Conservation (phyloP, 2,113 vertebrate genomes). For the Parus major region DNA sequence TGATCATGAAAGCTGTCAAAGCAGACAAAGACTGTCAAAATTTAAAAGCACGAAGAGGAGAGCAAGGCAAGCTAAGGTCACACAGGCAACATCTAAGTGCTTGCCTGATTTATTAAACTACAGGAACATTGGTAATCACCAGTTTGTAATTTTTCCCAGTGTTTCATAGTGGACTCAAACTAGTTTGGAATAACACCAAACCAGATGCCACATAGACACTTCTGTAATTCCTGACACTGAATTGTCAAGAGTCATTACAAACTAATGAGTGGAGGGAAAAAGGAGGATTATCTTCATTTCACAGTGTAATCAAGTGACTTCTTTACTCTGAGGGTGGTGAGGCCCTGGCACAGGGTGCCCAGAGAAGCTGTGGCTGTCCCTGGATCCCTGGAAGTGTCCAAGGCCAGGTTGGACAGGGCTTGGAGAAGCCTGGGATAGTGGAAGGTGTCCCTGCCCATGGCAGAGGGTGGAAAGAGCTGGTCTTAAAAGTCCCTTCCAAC, state of each 20-base stretch:
- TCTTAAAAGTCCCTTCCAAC: neutral
- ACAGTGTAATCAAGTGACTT: neutral
- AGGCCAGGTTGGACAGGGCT: accelerated
- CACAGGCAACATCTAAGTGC: neutral
- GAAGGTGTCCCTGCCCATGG: neutral
- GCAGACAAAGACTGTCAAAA: neutral
- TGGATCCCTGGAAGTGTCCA: neutral
- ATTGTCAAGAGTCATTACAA: neutral
- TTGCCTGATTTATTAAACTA: neutral
- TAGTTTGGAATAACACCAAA: neutral
- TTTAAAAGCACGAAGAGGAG: neutral
- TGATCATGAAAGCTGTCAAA: neutral
- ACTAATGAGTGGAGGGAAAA: neutral
- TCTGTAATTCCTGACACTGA: neutral
- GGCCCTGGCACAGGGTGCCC: accelerated
- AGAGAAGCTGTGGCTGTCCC: neutral
- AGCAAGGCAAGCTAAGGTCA: neutral
- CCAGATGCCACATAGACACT: neutral
- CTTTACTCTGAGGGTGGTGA: neutral
- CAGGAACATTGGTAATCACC: neutral
- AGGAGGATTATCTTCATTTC: neutral
- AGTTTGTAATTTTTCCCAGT: neutral
- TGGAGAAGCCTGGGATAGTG: neutral
- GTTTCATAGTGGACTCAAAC: neutral
- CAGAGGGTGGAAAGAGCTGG: neutral